These are phyloP conservation scores for Ochropacha duplaris DNA, from an alignment of 2,888 invertebrate genomes.

Conservation along the genomic window DNA sequence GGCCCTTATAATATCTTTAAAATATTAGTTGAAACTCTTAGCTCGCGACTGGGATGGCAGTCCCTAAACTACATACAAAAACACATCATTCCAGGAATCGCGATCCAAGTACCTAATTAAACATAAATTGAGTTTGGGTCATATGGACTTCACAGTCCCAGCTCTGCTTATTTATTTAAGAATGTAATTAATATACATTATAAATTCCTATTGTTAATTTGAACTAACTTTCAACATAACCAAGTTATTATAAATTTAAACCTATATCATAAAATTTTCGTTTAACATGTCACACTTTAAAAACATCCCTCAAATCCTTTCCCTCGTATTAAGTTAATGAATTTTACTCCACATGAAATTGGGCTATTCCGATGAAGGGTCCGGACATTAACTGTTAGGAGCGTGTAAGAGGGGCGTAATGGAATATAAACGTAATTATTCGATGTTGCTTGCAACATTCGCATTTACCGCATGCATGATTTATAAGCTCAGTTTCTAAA, in stretches of 20 bases:
- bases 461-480: constrained; percentile 20
- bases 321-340: constrained; percentile 47
- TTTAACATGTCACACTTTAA: constrained; percentile 22
- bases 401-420: constrained; percentile 35
- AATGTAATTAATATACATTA: no score
- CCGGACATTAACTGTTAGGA: constrained; percentile 39
- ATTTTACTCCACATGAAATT: constrained; percentile 55
- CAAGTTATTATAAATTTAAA: neutral
- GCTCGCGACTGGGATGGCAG: no score
- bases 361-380: constrained; percentile 46
- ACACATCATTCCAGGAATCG: no score
- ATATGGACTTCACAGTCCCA: no score
- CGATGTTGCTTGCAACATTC: constrained; percentile 22
- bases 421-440: constrained; percentile 42
- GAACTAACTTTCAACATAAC: neutral
- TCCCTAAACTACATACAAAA: no score
- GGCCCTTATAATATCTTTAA: no score
- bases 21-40: no score
- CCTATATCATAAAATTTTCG: constrained; percentile 5
- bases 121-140: no score
- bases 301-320: constrained; percentile 43
- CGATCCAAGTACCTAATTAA: no score
- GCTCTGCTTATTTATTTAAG: no score
- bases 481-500: neutral
- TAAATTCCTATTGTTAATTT: no score